These are phyloP conservation scores for Cyprinodon diabolis DNA, from an alignment of 2,797 vertebrate genomes.

Conservation along the genomic window DNA sequence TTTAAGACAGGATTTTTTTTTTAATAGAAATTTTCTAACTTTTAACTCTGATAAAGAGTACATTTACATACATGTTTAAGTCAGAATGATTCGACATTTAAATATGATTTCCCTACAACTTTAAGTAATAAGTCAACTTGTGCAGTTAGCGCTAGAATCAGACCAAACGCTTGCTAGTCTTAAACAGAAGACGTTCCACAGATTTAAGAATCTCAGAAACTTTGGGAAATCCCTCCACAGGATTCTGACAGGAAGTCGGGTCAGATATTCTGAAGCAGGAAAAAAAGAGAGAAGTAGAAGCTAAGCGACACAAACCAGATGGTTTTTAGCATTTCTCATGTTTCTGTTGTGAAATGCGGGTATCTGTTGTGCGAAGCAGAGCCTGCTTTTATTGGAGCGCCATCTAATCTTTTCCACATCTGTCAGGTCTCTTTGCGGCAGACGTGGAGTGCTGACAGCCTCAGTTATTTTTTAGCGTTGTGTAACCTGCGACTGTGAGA, in stretches of 20 bases:
- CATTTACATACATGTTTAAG: too few relatives aligned
- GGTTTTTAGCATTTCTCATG: slow-evolving; percentile 1
- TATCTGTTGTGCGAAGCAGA: not conserved
- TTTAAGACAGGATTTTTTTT: too few relatives aligned
- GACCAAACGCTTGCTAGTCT: too few relatives aligned
- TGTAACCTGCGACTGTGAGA: not conserved
- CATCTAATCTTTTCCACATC: slow-evolving; percentile 6
- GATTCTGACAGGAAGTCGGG: slow-evolving; percentile 1
- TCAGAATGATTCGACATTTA: too few relatives aligned
- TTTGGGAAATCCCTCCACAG: not conserved
- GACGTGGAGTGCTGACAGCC: slow-evolving; percentile 4
- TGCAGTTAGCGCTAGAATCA: not conserved
- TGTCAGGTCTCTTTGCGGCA: slow-evolving; percentile 1
- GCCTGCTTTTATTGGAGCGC: not conserved
- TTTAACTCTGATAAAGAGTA: too few relatives aligned
- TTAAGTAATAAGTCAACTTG: not conserved
- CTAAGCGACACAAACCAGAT: slow-evolving; percentile 7
- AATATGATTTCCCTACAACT: too few relatives aligned
- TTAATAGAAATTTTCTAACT: too few relatives aligned
- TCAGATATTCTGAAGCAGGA: not conserved
- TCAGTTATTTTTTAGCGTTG: slow-evolving; percentile 2
- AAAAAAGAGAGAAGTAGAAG: not conserved
- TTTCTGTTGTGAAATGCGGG: slow-evolving; percentile 1
- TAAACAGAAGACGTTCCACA: not conserved
- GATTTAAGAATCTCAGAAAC: not conserved